Base-by-base conservation (phyloP, 1,140 invertebrate species). In the Alviniconcha marisindica region DNA sequence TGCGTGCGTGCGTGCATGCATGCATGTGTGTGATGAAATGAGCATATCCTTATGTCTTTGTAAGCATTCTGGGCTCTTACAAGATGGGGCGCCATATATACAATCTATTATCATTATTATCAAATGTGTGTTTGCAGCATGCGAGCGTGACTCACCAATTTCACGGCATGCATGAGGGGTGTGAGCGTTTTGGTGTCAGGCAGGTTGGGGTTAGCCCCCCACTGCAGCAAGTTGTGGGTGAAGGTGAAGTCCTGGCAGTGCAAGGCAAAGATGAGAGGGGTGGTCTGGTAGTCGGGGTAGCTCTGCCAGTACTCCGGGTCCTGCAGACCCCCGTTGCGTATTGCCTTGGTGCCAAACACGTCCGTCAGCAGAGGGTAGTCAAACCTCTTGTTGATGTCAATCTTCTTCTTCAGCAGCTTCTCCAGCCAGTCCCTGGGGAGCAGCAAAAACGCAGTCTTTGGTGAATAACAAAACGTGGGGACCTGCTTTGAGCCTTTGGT, bases 161-260 rank as follows among this genome's bases (percentile, higher is more conserved):
- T 89, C 1, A 93, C 92, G 78, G 94, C 94, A 92, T 94, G 91
- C 94, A 95, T 95, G 18, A 95, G 74, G 24, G 94, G 93, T 24
- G 94, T 94, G 31, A 92, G 60, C n/a, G 91, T 91, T 0, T 90
- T 33, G 28, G 88, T 88, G 88, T 95, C 94, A 36, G 87, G 83
- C 79, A 92, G 86, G 87, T 94, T 94, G 1, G 93, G 87, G 81
- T 93, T 91, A 0, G 93, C 93, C 73, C 92, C 91, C 56, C 88
- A 77, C 60, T 91, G 86, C 31, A 94, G 83, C 0, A 94, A 69
- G 82, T 90, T 92, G 76, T 89, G 85, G 2, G 91, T 87, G 28
- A 93, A 78, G 31, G 87, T 84, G 44, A 90, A 88, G 48, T 93
- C 88, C 42, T 85, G 84, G 56, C 85, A 82, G 81, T 89, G 88